Conservation (phyloP, 2,888 invertebrate species). For the Julus scandinavius region DNA sequence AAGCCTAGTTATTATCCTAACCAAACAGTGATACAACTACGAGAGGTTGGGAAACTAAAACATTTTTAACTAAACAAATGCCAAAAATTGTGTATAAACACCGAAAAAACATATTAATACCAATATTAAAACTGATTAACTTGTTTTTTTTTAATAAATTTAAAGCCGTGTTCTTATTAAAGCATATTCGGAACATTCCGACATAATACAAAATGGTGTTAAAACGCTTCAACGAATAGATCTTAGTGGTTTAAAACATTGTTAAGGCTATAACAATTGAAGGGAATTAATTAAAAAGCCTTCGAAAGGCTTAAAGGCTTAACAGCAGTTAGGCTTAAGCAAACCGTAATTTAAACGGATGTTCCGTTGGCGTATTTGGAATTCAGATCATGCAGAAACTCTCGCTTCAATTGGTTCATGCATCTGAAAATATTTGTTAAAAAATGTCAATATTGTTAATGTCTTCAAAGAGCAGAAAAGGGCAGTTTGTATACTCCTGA, state of each 20-base stretch:
- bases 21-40: too few species aligned
- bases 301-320: background rate
- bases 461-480: too few species aligned
- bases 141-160: background rate
- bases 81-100: too few species aligned
- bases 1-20: too few species aligned
- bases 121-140: too few species aligned
- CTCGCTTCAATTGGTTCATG: background rate
- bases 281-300: background rate
- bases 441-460: too few species aligned
- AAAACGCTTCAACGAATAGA: background rate
- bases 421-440: background rate
- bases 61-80: too few species aligned
- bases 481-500: too few species aligned
- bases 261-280: background rate
- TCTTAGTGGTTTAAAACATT: conserved; percentile 4
- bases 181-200: background rate
- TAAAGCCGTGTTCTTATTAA: background rate
- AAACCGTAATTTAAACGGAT: background rate
- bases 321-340: background rate
- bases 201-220: background rate
- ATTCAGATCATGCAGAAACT: background rate
- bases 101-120: too few species aligned
- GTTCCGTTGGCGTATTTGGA: background rate
- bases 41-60: too few species aligned